Evolutionary conservation across 2,888 invertebrate genomes (phyloP), one percentile per base, ranked within the genome.

Genomic region (Ornithoptera priamus): DNA sequence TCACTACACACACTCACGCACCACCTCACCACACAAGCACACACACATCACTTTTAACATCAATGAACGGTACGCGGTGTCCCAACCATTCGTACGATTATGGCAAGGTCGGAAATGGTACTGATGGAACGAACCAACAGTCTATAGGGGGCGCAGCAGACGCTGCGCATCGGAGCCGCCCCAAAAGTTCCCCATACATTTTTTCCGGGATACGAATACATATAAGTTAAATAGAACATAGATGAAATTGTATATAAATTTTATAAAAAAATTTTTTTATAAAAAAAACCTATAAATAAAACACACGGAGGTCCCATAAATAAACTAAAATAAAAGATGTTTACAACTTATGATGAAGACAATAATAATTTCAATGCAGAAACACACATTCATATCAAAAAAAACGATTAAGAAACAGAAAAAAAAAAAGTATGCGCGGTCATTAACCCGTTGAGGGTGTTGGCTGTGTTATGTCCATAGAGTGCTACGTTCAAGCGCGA

Each of bases 1-100:
- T 12, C 58, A 59, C 59, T 30, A 6, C 12, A 59, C 59, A 5
- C 17, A 59, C 18, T 5, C 4, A 10, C 3, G 6, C 17, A n/a
- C 17, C 50, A 15, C 50, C 10, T 15, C 10, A 50, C 4, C 50
- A 50, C 50, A 15, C 3, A 24, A 12, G 15, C 18, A 59, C 30
- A 30, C 4, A 24, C 59, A 24, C 59, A 4, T 8, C 8, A 42
- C 20, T 20, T 3, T 20, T 8, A 42, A 61, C 42, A 18, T 20
- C n/a, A 8, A 42, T 42, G 61, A 57, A 57, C 57, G 57, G 59
- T 36, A 53, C 66, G 46, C 65, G n/a, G 1, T 17, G 30, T 59
- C 39, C 65, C 53, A 4, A 5, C 30, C 53, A 18, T 53, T 50
- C 69, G 67, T 67, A 71, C 64, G 67, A 62, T 67, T 61, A 61